phyloP scores from a whole-genome alignment of 2,888 invertebrate species.

The Lycia hirtaria region DNA sequence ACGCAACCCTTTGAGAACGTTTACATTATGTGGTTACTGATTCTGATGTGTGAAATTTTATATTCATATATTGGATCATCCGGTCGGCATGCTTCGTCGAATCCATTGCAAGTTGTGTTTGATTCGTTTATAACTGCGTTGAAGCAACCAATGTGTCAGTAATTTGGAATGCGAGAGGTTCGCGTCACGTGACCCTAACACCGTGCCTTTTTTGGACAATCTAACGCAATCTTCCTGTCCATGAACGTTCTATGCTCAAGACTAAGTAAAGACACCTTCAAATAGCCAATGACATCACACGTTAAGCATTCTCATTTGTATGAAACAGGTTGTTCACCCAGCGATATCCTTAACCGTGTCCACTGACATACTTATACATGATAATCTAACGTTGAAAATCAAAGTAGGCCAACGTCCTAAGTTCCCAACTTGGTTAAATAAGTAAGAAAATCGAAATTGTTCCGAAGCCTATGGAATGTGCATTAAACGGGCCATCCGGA shows the following conservation, averaged over 20 bases:
- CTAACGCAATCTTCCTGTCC: conserved; percentile 66
- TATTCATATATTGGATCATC: conserved; percentile 71
- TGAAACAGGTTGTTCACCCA: conserved; percentile 61
- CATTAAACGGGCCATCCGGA: conserved; percentile 81
- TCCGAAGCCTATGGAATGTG: conserved; percentile 75
- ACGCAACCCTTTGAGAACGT: conserved; percentile 65
- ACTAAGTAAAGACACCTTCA: conserved; percentile 40
- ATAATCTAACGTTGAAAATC: conserved; percentile 59
- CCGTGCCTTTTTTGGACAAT: conserved; percentile 73
- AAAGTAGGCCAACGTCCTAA: conserved; percentile 67
- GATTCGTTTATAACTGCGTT: conserved; percentile 71
- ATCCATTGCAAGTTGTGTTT: conserved; percentile 70
- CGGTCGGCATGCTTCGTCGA: conserved; percentile 66
- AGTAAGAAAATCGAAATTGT: conserved; percentile 65
- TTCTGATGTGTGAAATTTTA: conserved; percentile 63
- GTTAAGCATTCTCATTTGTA: conserved; percentile 49
- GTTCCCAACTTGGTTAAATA: conserved; percentile 55
- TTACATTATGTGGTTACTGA: conserved; percentile 54
- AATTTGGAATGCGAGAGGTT: conserved; percentile 79
- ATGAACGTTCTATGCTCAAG: conserved; percentile 39
- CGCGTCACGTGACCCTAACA: conserved; percentile 78
- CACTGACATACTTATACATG: conserved; percentile 67
- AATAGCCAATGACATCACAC: conserved; percentile 55
- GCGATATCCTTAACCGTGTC: conserved; percentile 61
- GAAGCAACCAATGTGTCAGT: conserved; percentile 71